Base-by-base conservation (phyloP, 2,888 invertebrate genomes). In the Dinocampus coccinellae region DNA sequence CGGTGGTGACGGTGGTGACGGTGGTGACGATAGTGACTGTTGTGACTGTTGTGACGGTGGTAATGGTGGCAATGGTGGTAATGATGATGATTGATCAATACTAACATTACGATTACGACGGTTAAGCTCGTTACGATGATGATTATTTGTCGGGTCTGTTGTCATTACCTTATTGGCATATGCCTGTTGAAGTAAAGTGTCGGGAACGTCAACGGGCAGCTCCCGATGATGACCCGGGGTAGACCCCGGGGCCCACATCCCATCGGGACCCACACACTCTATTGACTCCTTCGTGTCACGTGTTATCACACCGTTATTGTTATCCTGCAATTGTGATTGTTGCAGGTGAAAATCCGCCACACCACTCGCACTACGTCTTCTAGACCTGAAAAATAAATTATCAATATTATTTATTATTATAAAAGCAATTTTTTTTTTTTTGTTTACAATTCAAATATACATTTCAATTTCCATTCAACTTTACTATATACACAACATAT, bases 161-260 rank as follows among this genome's bases (percentile, higher is more conserved):
- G 47, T 81, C 81, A 63, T 89, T 89, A 84, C 91, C 90, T 83
- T 91, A 79, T 86, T 85, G 74, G 81, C 88, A 80, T 85, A 88
- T 82, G 84, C 87, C 88, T 84, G 86, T 80, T 84, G 85, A 69
- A 85, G 84, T 69, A 88, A 86, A 80, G 85, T 94, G 88, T 97
- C 97, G 85, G 98, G 98, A 83, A 97, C 97, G 90, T 98, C 98
- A 88, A 98, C 97, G 87, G 98, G 97, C 96, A 98, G 97, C 92
- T 98, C 98, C 87, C 98, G 93, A 91, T 97, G 97, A 85, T 96
- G 95, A 88, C 94, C 94, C 82, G 80, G 82, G 80, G 77, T 75
- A 33, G 82, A 81, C 76, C 83, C 84, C 83, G 85, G 84, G 81
- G 83, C 84, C 87, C 87, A 87, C 87, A 87, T 87, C 82, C 84